Conservation (phyloP, 37 sponge, comb jelly and placozoan genomes). For the Petrosia ficiformis region DNA sequence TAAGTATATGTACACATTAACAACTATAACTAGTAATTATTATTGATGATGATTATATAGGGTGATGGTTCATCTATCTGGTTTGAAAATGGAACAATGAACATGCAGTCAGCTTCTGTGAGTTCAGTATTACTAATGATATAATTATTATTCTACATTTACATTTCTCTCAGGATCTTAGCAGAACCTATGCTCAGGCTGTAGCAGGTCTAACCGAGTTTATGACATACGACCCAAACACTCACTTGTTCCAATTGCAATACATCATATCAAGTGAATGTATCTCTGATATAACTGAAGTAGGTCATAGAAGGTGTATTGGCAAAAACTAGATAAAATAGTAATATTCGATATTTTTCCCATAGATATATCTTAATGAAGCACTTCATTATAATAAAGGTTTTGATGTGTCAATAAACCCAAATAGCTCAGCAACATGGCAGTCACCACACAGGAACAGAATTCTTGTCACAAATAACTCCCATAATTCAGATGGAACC, state of each 20-base stretch:
- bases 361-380: slow-evolving; percentile 79
- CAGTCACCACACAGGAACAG: too few species aligned
- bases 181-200: slow-evolving; percentile 77
- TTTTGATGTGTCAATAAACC: slow-evolving; percentile 27
- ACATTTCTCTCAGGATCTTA: slow-evolving; percentile 34
- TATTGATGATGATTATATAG: slow-evolving; percentile 11
- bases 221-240: slow-evolving; percentile 52
- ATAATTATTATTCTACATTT: background rate
- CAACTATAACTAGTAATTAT: background rate
- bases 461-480: too few species aligned
- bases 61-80: slow-evolving; percentile 43
- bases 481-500: too few species aligned
- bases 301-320: background rate
- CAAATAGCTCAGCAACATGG: background rate
- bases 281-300: slow-evolving; percentile 53
- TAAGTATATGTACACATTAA: slow-evolving; percentile 21
- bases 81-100: slow-evolving; percentile 60
- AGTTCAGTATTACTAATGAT: background rate
- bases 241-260: slow-evolving; percentile 49
- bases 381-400: slow-evolving; percentile 55
- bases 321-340: background rate
- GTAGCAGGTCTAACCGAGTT: slow-evolving; percentile 61
- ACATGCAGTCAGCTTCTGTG: slow-evolving; percentile 37
- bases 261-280: slow-evolving; percentile 26
- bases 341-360: background rate